Evolutionary conservation across 1,140 invertebrate genomes (phyloP).

Genomic region (Cyrtorhinus lividipennis): DNA sequence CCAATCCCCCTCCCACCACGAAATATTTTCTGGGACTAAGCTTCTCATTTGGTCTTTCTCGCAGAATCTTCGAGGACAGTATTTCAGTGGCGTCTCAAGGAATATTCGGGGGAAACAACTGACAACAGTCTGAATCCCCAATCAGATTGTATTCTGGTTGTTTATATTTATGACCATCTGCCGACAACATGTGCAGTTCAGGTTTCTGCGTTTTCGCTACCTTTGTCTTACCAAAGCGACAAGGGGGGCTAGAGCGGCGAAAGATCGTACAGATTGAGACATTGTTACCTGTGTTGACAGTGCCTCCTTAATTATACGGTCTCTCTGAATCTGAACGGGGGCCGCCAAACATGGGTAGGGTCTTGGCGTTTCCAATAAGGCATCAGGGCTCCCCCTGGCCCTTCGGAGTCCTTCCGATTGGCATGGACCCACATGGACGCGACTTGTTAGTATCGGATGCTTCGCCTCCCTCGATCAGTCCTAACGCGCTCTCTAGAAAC

Average conservation of each 20-base stretch:
- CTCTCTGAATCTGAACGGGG: not conserved
- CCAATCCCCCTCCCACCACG: no score
- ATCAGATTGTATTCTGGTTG: not conserved
- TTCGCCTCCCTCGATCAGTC: no score
- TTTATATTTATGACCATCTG: slow-evolving; percentile 1
- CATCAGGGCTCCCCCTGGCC: not conserved
- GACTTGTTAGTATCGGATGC: slow-evolving; percentile 1
- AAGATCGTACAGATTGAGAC: slow-evolving; percentile 9
- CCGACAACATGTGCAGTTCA: not conserved
- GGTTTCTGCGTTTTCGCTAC: not conserved
- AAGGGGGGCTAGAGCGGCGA: no score
- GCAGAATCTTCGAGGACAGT: not conserved
- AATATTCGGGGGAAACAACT: not conserved
- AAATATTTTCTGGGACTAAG: no score
- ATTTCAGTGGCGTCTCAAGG: not conserved
- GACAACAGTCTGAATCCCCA: not conserved
- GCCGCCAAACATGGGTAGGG: not conserved
- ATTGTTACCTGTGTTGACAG: slow-evolving; percentile 9
- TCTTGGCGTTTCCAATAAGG: not conserved
- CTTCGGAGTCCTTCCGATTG: not conserved
- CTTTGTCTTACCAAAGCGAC: not conserved
- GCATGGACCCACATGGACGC: slow-evolving; percentile 4
- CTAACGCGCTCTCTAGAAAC: no score
- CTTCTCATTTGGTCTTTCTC: no score
- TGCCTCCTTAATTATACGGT: slow-evolving; percentile 4